phyloP scores from a whole-genome alignment of 1,140 invertebrate genomes.

The Psix sp. region DNA sequence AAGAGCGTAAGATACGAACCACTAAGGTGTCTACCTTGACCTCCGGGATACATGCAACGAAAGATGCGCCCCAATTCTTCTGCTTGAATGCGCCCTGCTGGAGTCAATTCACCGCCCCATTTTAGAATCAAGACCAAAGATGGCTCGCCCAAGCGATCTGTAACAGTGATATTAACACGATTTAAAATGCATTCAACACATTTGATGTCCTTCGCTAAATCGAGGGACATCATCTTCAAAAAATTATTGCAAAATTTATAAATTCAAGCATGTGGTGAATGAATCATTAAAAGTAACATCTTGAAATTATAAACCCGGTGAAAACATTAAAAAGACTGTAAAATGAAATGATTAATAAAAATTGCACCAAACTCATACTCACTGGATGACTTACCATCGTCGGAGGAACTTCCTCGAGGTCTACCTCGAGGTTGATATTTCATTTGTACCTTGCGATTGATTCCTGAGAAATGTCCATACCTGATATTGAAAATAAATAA shows the following conservation, averaged over 20 bases:
- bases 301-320: no score
- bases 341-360: conserved; percentile 2
- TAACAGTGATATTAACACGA: conserved; percentile 51
- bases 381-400: conserved; percentile 86
- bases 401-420: conserved; percentile 94
- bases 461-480: conserved; percentile 99
- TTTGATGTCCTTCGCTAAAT: no score
- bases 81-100: conserved; percentile 96
- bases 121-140: conserved; percentile 97
- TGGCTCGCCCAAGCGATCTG: conserved; percentile 89
- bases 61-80: conserved; percentile 98
- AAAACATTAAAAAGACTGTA: conserved; percentile 7
- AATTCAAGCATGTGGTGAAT: no score
- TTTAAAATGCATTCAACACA: conserved; percentile 19
- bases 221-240: no score
- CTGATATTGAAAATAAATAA: conserved; percentile 76
- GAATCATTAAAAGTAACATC: no score
- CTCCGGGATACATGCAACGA: conserved; percentile 98
- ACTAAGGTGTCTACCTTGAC: conserved; percentile 88
- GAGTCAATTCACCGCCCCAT: conserved; percentile 99
- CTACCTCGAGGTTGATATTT: conserved; percentile 98
- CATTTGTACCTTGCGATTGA: conserved; percentile 99
- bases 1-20: conserved; percentile 80
- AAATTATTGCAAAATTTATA: no score
- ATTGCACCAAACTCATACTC: conserved; percentile 44